phyloP scores from a whole-genome alignment of 2,113 vertebrate species.

The Macquaria ambigua region DNA sequence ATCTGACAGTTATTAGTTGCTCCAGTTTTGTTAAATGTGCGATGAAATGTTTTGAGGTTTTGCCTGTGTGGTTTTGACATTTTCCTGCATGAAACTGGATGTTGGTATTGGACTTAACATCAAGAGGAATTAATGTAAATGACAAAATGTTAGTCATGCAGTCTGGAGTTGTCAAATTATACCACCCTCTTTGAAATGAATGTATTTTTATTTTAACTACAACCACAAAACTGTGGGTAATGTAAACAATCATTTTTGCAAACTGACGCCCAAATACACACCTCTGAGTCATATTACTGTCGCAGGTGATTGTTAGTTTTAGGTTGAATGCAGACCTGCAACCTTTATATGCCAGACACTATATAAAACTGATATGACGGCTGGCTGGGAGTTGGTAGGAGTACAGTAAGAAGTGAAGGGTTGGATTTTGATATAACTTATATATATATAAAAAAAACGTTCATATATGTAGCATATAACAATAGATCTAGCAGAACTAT shows the following conservation, averaged over 20 bases:
- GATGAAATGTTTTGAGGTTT: slow-evolving; percentile 5
- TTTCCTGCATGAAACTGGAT: slow-evolving; percentile 5
- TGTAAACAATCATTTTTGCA: slow-evolving; percentile 5
- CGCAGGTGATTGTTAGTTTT: not conserved
- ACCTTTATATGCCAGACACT: not conserved
- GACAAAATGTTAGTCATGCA: slow-evolving; percentile 31
- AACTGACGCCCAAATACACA: too few relatives aligned
- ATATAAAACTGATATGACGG: not conserved
- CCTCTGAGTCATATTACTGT: not conserved
- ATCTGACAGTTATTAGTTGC: not conserved
- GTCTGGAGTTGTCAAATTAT: slow-evolving; percentile 16
- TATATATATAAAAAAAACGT: too few relatives aligned
- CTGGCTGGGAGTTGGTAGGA: not conserved
- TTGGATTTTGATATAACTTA: not conserved
- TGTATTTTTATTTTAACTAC: slow-evolving; percentile 1
- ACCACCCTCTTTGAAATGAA: slow-evolving; percentile 4
- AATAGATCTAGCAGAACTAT: not conserved
- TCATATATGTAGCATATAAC: not conserved
- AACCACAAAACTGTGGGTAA: not conserved
- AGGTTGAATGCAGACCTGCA: not conserved
- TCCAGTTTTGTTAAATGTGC: slow-evolving; percentile 2
- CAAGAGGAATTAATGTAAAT: slow-evolving; percentile 28
- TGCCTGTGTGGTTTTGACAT: slow-evolving; percentile 1
- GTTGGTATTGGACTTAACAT: slow-evolving; percentile 5
- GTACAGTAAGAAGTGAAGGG: not conserved